phyloP scores from a whole-genome alignment of 2,797 vertebrate species.

The Tragopan temminckii region DNA sequence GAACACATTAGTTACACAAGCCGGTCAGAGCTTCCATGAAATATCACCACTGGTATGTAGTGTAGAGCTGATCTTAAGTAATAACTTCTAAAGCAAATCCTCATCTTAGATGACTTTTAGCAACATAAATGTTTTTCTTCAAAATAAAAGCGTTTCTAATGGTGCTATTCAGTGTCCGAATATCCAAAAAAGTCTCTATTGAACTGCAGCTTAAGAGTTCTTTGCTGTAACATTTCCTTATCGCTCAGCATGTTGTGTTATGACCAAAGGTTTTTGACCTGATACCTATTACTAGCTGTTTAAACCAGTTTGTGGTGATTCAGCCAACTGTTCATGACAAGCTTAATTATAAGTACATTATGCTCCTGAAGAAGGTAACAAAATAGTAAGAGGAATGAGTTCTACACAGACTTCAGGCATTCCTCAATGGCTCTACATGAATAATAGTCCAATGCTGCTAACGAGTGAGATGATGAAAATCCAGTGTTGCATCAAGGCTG shows the following conservation, averaged over 20 bases:
- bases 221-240: not conserved
- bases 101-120: not conserved
- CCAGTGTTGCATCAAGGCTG: not conserved
- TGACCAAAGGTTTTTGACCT: not conserved
- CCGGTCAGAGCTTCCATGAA: not conserved
- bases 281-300: not conserved
- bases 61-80: not conserved
- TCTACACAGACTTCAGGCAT: constrained; percentile 22
- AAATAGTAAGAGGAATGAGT: constrained; percentile 23
- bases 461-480: constrained; percentile 44
- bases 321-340: constrained; percentile 22
- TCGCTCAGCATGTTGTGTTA: not conserved
- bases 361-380: constrained; percentile 3
- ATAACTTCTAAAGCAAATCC: not conserved
- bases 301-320: not conserved
- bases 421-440: constrained; percentile 17
- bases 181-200: not conserved
- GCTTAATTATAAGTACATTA: constrained; percentile 15
- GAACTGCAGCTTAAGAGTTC: not conserved
- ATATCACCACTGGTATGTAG: not conserved
- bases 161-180: not conserved
- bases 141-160: not conserved
- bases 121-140: not conserved
- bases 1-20: constrained; percentile 31
- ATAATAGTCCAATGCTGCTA: constrained; percentile 32